Base-by-base conservation (phyloP, 1,140 invertebrate species). In the Drosophila melanica region DNA sequence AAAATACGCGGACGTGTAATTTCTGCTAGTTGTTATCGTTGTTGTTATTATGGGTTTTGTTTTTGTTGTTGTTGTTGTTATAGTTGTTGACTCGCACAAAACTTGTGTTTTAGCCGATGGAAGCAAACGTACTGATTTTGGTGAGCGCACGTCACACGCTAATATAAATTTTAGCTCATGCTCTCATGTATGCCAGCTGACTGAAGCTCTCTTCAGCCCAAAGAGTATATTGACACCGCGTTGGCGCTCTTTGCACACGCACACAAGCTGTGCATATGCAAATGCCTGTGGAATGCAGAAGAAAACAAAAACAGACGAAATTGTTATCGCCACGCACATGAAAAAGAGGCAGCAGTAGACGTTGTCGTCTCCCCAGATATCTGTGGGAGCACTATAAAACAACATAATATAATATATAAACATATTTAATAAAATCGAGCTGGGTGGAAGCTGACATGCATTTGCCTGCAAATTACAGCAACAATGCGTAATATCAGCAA, bases 91-190 rank as follows among this genome's bases (percentile, higher is more conserved):
- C 72, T 68, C 63, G 58, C 66, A 72, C 44, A 77, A 76, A 81
- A 76, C 50, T 41, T 78, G 66, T 81, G 75, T 79, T 81, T 74
- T 78, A 71, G 71, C 63, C 82, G 72, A 84, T 77, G 72, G 85
- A 79, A 77, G 54, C 45, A 75, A 77, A 79, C 77, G 69, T 72
- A 86, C 79, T 87, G 82, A 84, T 87, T 85, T 87, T 70, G 63
- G 81, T 53, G 72, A 78, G 73, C 76, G 60, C 45, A 65, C 79
- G 66, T 63, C 84, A 75, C 64, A 74, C 58, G 84, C 69, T 84
- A 89, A 87, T 89, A 87, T 87, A 74, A 87, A 79, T 73, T 73
- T 73, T 73, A 73, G 64, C 72, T 57, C 16, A 39, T 14, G 50
- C 74, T 69, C 35, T 33, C 33, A 27, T 53, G 45, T 16, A 41